Conservation (phyloP, 2,113 vertebrate species). For the Alexandromys fortis region DNA sequence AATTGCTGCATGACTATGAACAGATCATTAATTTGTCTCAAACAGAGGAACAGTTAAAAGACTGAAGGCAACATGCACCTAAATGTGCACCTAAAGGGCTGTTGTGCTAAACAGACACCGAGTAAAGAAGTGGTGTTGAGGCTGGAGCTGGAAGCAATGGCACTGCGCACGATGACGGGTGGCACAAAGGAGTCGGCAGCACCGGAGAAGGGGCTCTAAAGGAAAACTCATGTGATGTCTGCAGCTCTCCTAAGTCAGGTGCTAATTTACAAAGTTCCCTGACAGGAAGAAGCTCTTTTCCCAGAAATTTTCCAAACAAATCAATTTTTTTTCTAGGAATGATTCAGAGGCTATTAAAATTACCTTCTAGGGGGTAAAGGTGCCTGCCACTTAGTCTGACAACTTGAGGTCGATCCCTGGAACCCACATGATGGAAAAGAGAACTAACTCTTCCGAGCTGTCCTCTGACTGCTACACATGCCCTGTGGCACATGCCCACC, state of each 20-base stretch:
- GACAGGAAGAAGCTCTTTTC: not conserved
- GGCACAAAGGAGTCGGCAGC: not conserved
- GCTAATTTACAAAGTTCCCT: not conserved
- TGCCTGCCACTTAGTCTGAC: not conserved
- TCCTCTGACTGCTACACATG: not conserved
- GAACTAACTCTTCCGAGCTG: not conserved
- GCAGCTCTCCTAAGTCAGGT: not conserved
- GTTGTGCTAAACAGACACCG: not conserved
- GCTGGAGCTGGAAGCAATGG: not conserved
- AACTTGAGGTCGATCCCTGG: not conserved
- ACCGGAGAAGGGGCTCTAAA: not conserved
- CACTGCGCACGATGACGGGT: not conserved
- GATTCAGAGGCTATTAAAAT: not conserved
- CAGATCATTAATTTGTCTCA: not conserved
- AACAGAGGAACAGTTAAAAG: not conserved
- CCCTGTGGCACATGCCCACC: not conserved
- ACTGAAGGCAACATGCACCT: not conserved
- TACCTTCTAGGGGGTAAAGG: not conserved
- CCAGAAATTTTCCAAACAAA: not conserved
- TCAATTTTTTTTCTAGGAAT: not conserved
- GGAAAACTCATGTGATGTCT: not conserved
- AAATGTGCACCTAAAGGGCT: not conserved
- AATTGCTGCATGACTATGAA: not conserved
- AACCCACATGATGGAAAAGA: not conserved
- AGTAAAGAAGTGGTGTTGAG: not conserved